A percentile compares a stretch with the other conserved stretches of the same genome.
phyloP scores from a whole-genome alignment of 2,113 vertebrate species.

The Tricholaema leucomelas region DNA sequence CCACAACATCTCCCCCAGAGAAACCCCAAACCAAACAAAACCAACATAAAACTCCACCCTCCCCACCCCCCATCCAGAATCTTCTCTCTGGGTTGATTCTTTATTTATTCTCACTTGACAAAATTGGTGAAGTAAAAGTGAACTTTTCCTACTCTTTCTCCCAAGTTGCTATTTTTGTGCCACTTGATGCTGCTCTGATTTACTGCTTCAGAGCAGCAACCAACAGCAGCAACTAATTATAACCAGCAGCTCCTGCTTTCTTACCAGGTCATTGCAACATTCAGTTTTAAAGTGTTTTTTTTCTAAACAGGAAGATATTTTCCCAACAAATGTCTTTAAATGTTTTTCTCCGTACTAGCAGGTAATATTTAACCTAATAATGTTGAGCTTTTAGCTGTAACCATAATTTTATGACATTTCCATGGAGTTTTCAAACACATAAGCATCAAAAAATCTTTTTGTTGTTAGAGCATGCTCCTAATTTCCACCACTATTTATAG shows the following conservation, averaged over 20 bases:
- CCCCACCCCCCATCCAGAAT: too few species aligned
- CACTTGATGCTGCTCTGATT: background rate
- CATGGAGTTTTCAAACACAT: background rate
- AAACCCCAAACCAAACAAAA: background rate
- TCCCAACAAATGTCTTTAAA: conserved; percentile 40
- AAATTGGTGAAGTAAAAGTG: background rate
- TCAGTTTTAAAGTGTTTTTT: conserved; percentile 4
- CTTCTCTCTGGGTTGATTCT: background rate
- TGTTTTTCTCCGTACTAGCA: conserved; percentile 44
- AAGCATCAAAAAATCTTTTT: background rate
- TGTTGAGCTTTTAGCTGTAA: background rate
- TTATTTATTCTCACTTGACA: background rate
- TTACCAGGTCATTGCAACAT: background rate
- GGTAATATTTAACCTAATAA: conserved; percentile 12
- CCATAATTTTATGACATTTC: background rate
- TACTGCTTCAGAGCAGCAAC: background rate
- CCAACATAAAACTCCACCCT: too few species aligned
- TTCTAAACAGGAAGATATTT: conserved; percentile 55
- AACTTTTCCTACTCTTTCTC: background rate
- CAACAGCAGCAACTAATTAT: conserved; percentile 6
- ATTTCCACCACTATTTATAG: conserved; percentile 15
- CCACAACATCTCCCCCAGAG: background rate
- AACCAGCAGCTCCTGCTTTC: background rate
- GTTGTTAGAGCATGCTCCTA: background rate
- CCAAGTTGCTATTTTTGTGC: background rate